Percentiles rank a stretch among this genome's conserved stretches.
phyloP scores from a whole-genome alignment of 2,888 invertebrate species.

The Patella ulyssiponensis region DNA sequence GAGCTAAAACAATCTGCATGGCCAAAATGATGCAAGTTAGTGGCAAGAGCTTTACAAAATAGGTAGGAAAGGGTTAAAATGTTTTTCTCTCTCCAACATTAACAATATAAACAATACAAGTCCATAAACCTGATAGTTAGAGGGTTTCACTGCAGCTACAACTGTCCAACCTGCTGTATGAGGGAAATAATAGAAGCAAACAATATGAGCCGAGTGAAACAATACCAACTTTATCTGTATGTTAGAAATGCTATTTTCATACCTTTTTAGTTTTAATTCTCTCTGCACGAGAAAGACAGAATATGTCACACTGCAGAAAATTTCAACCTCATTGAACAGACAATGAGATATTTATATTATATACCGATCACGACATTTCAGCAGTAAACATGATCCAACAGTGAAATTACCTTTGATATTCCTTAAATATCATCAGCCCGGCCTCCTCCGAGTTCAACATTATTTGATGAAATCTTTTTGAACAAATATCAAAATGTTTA shows the following conservation, averaged over 20 bases:
- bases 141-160: slow-evolving; percentile 12
- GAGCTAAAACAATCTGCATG: slow-evolving; percentile 3
- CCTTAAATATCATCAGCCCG: too few relatives aligned
- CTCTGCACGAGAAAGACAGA: too few relatives aligned
- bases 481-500: too few relatives aligned
- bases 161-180: slow-evolving; percentile 5
- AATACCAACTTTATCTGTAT: slow-evolving; percentile 1
- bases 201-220: slow-evolving; percentile 10
- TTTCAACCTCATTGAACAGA: background rate
- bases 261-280: too few relatives aligned
- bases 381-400: too few relatives aligned
- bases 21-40: slow-evolving; percentile 12
- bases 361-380: too few relatives aligned
- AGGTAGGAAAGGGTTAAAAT: slow-evolving; percentile 13
- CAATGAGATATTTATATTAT: background rate
- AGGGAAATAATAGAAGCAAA: slow-evolving; percentile 10
- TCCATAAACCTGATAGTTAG: slow-evolving; percentile 9
- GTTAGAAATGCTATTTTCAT: too few relatives aligned
- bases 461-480: too few relatives aligned
- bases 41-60: slow-evolving; percentile 9
- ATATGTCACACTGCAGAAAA: too few relatives aligned
- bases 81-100: slow-evolving; percentile 7
- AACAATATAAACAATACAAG: slow-evolving; percentile 9
- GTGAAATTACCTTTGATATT: too few relatives aligned
- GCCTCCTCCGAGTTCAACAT: too few relatives aligned